Base-by-base conservation (phyloP, 1,140 invertebrate species). In the Megalonaias nervosa region DNA sequence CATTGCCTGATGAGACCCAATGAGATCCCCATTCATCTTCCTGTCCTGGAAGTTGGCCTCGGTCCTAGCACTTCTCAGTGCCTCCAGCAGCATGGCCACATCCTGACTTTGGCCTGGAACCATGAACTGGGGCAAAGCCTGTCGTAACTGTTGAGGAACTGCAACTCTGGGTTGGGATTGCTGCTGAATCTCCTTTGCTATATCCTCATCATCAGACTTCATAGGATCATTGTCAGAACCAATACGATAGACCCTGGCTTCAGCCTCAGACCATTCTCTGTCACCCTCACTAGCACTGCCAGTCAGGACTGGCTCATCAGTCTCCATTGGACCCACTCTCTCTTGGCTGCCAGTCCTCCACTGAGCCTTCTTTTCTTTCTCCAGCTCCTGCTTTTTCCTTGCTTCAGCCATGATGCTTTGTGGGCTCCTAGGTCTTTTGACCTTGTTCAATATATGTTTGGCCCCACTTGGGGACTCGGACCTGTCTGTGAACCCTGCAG, bases 11-110 rank as follows among this genome's bases (percentile, higher is more conserved):
- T 55, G 55, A 67, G 74, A 5, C 38, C 38, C 38, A 6, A 48
- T 19, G 26, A 71, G 76, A 17, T 56, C 66, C 56, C 58, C 68
- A n/a, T 78, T 71, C 16, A 78, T 78, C 31, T 73, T 58, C 58
- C 82, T 73, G 81, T 82, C 82, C 58, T 85, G 79, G 31, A 72
- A 73, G 76, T 76, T 85, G 16, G 79, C 84, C 61, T 84, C 85
- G 65, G 82, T 80, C 66, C 86, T 73, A 58, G 85, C 84, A 67
- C 84, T 79, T 56, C 80, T 72, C 16, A 86, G 70, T 26, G 82
- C 85, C 64, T 87, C 84, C 14, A 87, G 75, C 23, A 84, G 73
- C 38, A 82, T 75, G 65, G 81, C 66, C 67, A 81, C 80, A 71
- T 85, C 81, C 62, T 81, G 77, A 67, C 76, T 81, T 61, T 83